Evolutionary conservation across 2,888 invertebrate genomes (phyloP).

Genomic region (Chouioia cunea): DNA sequence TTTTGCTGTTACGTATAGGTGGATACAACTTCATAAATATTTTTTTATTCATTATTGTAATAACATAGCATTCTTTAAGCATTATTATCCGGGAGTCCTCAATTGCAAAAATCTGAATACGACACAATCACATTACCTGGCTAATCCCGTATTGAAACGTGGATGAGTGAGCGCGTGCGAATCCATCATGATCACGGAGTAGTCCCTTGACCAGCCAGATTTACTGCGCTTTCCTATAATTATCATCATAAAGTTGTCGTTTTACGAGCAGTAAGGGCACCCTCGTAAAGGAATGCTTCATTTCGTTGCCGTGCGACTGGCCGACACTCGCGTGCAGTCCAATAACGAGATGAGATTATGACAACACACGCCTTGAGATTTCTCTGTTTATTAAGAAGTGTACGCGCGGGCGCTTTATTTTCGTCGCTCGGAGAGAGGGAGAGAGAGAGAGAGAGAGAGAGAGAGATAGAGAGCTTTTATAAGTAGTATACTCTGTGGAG

Average conservation of each 20-base stretch:
- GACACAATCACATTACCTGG: too few relatives aligned
- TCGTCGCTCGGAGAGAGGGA: conserved; percentile 7
- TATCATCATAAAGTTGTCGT: conserved; percentile 68
- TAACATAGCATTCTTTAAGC: too few relatives aligned
- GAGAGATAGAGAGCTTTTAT: neutral
- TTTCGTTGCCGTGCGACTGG: conserved; percentile 55
- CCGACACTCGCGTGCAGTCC: conserved; percentile 44
- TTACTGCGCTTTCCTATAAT: conserved; percentile 68
- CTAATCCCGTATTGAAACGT: too few relatives aligned
- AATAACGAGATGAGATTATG: neutral
- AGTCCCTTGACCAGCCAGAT: conserved; percentile 57
- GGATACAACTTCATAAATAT: too few relatives aligned
- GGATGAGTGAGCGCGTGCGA: too few relatives aligned
- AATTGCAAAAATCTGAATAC: too few relatives aligned
- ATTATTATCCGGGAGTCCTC: too few relatives aligned
- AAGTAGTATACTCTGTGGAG: too few relatives aligned
- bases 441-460: neutral
- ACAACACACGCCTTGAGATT: neutral
- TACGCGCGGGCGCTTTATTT: neutral
- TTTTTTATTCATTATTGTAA: too few relatives aligned
- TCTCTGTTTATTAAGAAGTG: neutral
- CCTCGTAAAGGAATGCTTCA: conserved; percentile 69
- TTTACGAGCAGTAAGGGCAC: conserved; percentile 68
- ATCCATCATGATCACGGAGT: neutral
- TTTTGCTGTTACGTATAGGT: too few relatives aligned